Percentiles rank a stretch among this genome's conserved stretches.
phyloP scores from a whole-genome alignment of 2,113 vertebrate species.

The Anolis carolinensis region DNA sequence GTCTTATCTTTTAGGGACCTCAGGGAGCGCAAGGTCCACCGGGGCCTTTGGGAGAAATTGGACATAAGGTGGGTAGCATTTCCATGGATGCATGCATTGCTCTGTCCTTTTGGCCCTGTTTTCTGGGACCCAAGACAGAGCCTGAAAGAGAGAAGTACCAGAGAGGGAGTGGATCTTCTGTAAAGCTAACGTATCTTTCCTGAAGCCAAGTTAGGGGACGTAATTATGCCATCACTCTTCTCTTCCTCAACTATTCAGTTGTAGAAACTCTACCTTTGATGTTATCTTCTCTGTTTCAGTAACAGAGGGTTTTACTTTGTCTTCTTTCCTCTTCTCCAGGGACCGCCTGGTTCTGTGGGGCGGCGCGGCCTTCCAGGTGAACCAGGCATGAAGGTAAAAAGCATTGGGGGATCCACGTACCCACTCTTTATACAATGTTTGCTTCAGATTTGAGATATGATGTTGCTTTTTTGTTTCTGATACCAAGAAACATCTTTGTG shows the following conservation, averaged over 20 bases:
- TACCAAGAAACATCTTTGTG: background rate
- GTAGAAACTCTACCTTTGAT: conserved; percentile 65
- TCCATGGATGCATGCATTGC: background rate
- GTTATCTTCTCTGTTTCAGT: conserved; percentile 39
- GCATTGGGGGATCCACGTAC: background rate
- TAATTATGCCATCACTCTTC: conserved; percentile 49
- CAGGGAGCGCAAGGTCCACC: conserved; percentile 82
- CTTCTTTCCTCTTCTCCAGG: conserved; percentile 64
- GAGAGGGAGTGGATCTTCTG: too few relatives aligned
- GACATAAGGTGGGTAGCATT: conserved; percentile 80
- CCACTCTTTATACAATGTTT: background rate
- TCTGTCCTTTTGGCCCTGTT: background rate
- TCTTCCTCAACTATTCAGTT: conserved; percentile 54
- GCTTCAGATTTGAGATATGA: background rate
- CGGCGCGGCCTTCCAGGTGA: conserved; percentile 88
- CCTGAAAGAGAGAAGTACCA: too few relatives aligned
- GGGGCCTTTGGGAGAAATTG: conserved; percentile 88
- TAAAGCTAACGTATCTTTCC: background rate
- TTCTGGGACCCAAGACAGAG: background rate
- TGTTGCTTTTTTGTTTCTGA: background rate
- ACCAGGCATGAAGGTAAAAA: conserved; percentile 88
- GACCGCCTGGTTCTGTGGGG: conserved; percentile 83
- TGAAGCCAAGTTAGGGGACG: conserved; percentile 43
- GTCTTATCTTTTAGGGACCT: conserved; percentile 81
- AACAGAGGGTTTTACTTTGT: conserved; percentile 42